Evolutionary conservation across 2,797 vertebrate genomes (phyloP).

Genomic region (Poeciliopsis turneri): DNA sequence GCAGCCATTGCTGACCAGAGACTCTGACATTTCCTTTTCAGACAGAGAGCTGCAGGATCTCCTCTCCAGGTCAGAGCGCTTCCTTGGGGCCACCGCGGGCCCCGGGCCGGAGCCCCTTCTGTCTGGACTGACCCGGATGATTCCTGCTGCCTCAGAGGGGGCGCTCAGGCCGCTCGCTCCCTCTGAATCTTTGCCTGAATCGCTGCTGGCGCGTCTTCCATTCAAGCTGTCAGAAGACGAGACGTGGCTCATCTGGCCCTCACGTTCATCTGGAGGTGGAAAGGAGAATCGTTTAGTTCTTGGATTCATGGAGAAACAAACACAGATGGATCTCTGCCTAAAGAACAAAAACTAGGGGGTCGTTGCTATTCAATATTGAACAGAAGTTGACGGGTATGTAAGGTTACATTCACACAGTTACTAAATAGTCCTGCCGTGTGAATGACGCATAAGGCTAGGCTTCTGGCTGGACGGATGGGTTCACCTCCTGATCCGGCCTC

Average conservation of each 20-base stretch:
- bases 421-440: too few species aligned
- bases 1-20: slow-evolving; percentile 67
- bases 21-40: slow-evolving; percentile 60
- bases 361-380: background rate
- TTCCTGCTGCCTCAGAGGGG: slow-evolving; percentile 24
- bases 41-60: slow-evolving; percentile 72
- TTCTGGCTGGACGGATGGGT: background rate
- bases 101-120: slow-evolving; percentile 65
- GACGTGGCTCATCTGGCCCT: slow-evolving; percentile 77
- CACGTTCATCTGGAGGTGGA: slow-evolving; percentile 67
- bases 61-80: slow-evolving; percentile 69
- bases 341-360: background rate
- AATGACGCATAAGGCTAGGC: background rate
- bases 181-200: slow-evolving; percentile 70
- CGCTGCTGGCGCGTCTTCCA: slow-evolving; percentile 71
- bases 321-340: background rate
- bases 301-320: background rate
- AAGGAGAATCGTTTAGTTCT: background rate
- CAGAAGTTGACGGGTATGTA: background rate
- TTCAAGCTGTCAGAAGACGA: slow-evolving; percentile 81
- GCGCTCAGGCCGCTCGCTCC: slow-evolving; percentile 35
- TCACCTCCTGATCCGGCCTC: slow-evolving; percentile 74
- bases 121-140: slow-evolving; percentile 49
- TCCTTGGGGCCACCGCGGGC: slow-evolving; percentile 60
- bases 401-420: too few species aligned